Conservation (phyloP, 1,140 invertebrate species). For the Drosophila rhopaloa region DNA sequence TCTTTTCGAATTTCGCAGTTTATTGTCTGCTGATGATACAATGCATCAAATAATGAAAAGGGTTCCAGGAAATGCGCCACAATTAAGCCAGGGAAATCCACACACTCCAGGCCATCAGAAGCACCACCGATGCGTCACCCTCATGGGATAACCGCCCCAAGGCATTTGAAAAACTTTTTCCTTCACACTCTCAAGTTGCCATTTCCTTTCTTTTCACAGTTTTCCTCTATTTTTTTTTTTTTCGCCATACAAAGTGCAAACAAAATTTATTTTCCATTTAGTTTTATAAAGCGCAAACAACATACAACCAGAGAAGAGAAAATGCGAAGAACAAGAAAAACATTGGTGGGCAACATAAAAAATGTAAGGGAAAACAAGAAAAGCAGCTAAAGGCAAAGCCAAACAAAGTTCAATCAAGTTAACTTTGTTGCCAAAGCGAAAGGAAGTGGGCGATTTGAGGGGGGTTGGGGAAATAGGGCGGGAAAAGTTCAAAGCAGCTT, state of each 20-base stretch:
- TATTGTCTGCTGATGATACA: conserved; percentile 70
- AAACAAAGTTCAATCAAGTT: conserved; percentile 83
- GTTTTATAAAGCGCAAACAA: conserved; percentile 77
- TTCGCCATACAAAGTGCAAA: conserved; percentile 69
- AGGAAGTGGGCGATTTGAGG: conserved; percentile 20
- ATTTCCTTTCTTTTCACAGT: conserved; percentile 58
- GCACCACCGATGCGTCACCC: conserved; percentile 3
- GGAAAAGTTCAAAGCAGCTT: conserved; percentile 71
- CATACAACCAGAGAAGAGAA: conserved; percentile 48
- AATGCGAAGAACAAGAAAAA: conserved; percentile 30
- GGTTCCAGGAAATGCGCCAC: conserved; percentile 69
- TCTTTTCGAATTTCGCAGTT: conserved; percentile 40
- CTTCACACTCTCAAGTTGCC: conserved; percentile 77
- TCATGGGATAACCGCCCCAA: conserved; percentile 9
- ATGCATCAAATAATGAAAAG: conserved; percentile 63
- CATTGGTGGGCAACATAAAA: conserved; percentile 26
- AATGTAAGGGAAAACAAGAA: conserved; percentile 52
- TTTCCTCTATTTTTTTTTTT: conserved; percentile 37
- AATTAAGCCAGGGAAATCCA: conserved; percentile 51
- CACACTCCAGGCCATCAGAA: conserved; percentile 1
- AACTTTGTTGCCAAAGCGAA: conserved; percentile 77
- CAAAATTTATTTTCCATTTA: conserved; percentile 84
- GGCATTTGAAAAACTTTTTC: conserved; percentile 51
- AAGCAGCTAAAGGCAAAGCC: conserved; percentile 80
- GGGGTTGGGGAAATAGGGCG: not conserved